Evolutionary conservation across 2,113 vertebrate species (phyloP).

Genomic region (Entelurus aequoreus): DNA sequence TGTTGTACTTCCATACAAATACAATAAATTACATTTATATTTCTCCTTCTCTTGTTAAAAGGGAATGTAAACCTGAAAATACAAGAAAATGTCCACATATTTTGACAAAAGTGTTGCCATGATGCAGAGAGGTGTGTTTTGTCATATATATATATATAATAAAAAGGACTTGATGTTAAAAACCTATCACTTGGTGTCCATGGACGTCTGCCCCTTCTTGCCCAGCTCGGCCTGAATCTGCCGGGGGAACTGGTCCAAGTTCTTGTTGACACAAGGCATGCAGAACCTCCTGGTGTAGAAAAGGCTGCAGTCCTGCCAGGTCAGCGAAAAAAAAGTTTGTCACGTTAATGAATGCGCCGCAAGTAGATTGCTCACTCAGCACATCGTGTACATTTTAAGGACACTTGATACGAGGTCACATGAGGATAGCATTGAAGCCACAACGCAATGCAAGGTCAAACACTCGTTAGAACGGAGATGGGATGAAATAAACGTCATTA

Average conservation of each 20-base stretch:
- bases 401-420: conserved; percentile 14
- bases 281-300: conserved; percentile 88
- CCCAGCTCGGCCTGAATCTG: conserved; percentile 78
- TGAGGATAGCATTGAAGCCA: conserved; percentile 5
- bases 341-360: neutral
- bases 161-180: neutral
- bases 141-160: too few species aligned
- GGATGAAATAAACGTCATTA: too few species aligned
- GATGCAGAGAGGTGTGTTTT: too few species aligned
- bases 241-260: conserved; percentile 78
- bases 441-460: neutral
- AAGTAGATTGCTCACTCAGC: neutral
- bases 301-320: conserved; percentile 81
- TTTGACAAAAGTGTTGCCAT: too few species aligned
- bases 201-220: conserved; percentile 64
- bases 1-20: too few species aligned
- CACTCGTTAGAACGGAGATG: too few species aligned
- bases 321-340: conserved; percentile 4
- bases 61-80: too few species aligned
- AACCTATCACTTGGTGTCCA: conserved; percentile 11
- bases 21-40: too few species aligned
- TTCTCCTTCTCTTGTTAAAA: too few species aligned
- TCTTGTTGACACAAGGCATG: conserved; percentile 76
- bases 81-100: too few species aligned
- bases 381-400: neutral